Evolutionary conservation across 2,113 vertebrate genomes (phyloP).

Genomic region (Ictidomys tridecemlineatus): DNA sequence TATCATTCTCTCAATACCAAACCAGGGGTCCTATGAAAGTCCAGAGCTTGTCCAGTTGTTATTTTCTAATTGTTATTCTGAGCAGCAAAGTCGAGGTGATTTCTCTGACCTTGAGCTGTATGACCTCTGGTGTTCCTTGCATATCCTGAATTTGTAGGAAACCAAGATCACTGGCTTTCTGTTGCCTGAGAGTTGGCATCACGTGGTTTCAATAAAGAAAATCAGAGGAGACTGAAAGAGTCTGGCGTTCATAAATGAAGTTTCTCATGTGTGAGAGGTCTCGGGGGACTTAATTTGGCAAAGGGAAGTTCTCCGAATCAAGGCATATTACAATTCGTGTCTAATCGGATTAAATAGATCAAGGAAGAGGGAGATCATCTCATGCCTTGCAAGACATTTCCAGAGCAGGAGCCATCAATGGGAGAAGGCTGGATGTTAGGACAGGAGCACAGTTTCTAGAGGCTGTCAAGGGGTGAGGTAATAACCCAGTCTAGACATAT

Average conservation of each 20-base stretch:
- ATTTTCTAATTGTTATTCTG: neutral
- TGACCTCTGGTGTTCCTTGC: neutral
- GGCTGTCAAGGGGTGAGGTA: neutral
- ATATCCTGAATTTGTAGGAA: slow-evolving; percentile 4
- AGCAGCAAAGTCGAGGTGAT: slow-evolving; percentile 24
- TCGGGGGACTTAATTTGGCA: slow-evolving; percentile 70
- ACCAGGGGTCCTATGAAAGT: neutral
- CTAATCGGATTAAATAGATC: slow-evolving; percentile 73
- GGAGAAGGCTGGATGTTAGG: neutral
- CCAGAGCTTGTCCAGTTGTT: neutral
- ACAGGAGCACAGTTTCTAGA: neutral
- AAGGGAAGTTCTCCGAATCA: slow-evolving; percentile 69
- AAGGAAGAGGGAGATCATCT: slow-evolving; percentile 56
- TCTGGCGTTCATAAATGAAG: slow-evolving; percentile 62
- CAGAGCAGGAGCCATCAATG: neutral
- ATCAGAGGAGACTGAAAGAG: slow-evolving; percentile 40
- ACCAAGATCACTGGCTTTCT: neutral
- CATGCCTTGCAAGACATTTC: slow-evolving; percentile 9
- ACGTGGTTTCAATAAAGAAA: slow-evolving; percentile 54
- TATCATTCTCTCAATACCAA: neutral
- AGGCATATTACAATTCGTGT: slow-evolving; percentile 59
- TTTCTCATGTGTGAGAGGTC: slow-evolving; percentile 30
- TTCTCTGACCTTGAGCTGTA: neutral
- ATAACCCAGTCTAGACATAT: accelerated
- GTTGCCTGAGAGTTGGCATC: neutral